A percentile compares a stretch with the other conserved stretches of the same genome.
Evolutionary conservation across 2,113 vertebrate genomes (phyloP).

Genomic region (Phylloscopus trochilus): DNA sequence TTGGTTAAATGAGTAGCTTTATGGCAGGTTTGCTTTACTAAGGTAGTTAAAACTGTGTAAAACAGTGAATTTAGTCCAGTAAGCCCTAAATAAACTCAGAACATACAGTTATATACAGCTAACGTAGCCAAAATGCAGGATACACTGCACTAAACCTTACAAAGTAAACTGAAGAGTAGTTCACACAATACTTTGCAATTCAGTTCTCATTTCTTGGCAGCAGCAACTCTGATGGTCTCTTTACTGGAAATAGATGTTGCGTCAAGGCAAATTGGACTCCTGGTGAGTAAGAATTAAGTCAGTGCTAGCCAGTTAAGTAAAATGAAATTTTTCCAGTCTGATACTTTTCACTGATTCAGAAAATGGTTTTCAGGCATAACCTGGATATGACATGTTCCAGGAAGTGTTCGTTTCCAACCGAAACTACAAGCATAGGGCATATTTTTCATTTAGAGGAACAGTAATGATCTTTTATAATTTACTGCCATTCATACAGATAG

Average conservation of each 20-base stretch:
- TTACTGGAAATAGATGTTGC: constrained; percentile 50
- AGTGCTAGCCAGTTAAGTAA: constrained; percentile 12
- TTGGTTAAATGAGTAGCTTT: background rate
- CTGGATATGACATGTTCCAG: background rate
- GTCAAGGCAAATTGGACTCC: constrained; percentile 35
- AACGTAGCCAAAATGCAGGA: background rate
- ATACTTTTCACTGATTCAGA: constrained; percentile 44
- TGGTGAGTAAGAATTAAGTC: constrained; percentile 38
- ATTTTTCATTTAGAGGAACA: background rate
- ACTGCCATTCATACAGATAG: background rate
- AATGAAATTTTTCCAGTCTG: constrained; percentile 52
- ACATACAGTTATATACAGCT: background rate
- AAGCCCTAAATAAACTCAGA: background rate
- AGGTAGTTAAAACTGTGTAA: background rate
- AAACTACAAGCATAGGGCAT: background rate
- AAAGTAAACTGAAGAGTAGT: background rate
- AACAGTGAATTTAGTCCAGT: background rate
- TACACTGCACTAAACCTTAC: background rate
- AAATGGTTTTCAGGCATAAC: constrained; percentile 9
- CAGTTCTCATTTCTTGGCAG: background rate
- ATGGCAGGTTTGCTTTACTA: background rate
- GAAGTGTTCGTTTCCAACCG: background rate
- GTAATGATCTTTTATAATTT: background rate
- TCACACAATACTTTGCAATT: background rate
- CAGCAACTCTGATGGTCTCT: background rate